Conservation (phyloP, 2,888 invertebrate species). For the Lobophora halterata region DNA sequence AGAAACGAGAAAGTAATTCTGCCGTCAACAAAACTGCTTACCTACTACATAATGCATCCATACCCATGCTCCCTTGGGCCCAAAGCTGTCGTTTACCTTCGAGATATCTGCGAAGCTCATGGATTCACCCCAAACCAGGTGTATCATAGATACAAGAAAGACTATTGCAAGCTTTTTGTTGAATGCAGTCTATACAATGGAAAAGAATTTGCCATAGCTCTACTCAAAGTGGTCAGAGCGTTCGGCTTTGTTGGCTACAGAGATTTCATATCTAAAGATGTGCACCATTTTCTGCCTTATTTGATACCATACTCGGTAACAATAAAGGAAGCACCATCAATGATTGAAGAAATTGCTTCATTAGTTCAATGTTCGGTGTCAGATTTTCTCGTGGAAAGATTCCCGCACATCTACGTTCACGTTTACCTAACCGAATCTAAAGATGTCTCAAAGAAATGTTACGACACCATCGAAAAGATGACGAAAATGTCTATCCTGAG, state of each 20-base stretch:
- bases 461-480: slow-evolving; percentile 81
- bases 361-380: slow-evolving; percentile 80
- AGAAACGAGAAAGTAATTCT: slow-evolving; percentile 60
- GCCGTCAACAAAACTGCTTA: slow-evolving; percentile 74
- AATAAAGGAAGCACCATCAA: slow-evolving; percentile 77
- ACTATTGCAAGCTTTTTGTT: slow-evolving; percentile 82
- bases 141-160: slow-evolving; percentile 83
- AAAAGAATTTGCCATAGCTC: slow-evolving; percentile 79
- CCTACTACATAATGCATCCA: slow-evolving; percentile 83
- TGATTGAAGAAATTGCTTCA: slow-evolving; percentile 83
- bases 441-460: slow-evolving; percentile 81
- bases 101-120: slow-evolving; percentile 79
- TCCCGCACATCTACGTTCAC: slow-evolving; percentile 86
- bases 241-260: slow-evolving; percentile 85
- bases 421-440: slow-evolving; percentile 83
- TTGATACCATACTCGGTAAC: slow-evolving; percentile 81
- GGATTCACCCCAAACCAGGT: slow-evolving; percentile 78
- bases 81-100: slow-evolving; percentile 79
- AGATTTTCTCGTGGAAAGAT: slow-evolving; percentile 83
- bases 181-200: slow-evolving; percentile 80
- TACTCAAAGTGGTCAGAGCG: slow-evolving; percentile 83
- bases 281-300: slow-evolving; percentile 84
- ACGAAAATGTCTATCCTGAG: slow-evolving; percentile 79
- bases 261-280: slow-evolving; percentile 86
- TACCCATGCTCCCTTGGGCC: slow-evolving; percentile 75